These are phyloP conservation scores for Sapajus apella DNA, from an alignment of 2,113 vertebrate species.

Conservation along the genomic window DNA sequence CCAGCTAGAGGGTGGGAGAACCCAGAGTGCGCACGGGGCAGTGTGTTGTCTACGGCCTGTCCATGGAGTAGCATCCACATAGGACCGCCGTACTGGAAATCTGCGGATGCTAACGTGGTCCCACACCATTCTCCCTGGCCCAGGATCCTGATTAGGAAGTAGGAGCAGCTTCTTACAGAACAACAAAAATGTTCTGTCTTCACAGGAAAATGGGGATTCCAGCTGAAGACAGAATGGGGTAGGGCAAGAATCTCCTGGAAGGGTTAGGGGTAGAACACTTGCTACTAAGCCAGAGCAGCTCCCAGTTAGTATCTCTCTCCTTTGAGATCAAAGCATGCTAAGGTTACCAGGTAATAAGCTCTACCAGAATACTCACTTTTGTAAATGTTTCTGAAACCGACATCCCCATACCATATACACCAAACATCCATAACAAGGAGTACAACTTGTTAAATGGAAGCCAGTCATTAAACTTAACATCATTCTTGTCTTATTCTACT, in stretches of 20 bases:
- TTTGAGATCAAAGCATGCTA: neutral
- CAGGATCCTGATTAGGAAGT: neutral
- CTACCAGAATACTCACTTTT: neutral
- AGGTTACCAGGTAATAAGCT: neutral
- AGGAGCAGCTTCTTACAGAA: neutral
- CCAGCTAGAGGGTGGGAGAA: neutral
- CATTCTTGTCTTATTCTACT: neutral
- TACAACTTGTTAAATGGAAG: neutral
- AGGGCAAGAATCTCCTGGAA: neutral
- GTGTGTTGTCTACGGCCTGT: neutral
- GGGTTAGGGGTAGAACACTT: neutral
- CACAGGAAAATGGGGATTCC: neutral
- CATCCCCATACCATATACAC: neutral
- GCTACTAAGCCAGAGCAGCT: neutral
- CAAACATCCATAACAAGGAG: neutral
- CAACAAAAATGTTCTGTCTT: neutral
- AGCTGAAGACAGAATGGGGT: neutral
- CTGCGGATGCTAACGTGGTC: neutral
- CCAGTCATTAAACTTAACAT: neutral
- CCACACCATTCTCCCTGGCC: neutral
- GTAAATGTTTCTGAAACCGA: neutral
- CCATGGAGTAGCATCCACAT: neutral
- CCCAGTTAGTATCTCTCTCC: neutral
- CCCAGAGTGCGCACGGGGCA: neutral
- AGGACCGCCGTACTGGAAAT: neutral